Percentiles rank a stretch among this genome's conserved stretches.
Evolutionary conservation across 1,140 invertebrate species (phyloP).

Genomic region (Drosophila subobscura): DNA sequence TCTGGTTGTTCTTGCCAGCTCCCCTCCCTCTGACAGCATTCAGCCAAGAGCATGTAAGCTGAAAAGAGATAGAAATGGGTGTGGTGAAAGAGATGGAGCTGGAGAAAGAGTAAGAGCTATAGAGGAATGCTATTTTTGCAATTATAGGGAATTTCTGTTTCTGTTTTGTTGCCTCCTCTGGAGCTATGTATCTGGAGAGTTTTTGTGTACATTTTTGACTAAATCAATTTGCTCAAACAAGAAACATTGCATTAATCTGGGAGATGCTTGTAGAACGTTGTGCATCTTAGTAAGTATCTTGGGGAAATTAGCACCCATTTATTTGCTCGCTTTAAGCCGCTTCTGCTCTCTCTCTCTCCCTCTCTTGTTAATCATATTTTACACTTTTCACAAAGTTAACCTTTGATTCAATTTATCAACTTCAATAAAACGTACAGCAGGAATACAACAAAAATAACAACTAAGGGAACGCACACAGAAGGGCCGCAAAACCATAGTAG

Average conservation of each 20-base stretch:
- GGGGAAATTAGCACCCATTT: conserved; percentile 36
- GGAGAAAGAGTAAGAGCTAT: not conserved
- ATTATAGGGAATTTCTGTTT: conserved; percentile 43
- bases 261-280: too few species aligned
- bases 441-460: conserved; percentile 17
- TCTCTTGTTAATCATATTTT: conserved; percentile 39
- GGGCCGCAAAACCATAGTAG: conserved; percentile 40
- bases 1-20: conserved; percentile 42
- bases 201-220: conserved; percentile 34
- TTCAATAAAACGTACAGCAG: conserved; percentile 52
- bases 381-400: conserved; percentile 64
- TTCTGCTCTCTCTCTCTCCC: not conserved
- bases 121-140: conserved; percentile 46
- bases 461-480: conserved; percentile 26
- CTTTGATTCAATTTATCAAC: conserved; percentile 72
- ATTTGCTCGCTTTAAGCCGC: conserved; percentile 32
- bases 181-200: conserved; percentile 15
- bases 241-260: too few species aligned
- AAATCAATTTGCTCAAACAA: conserved; percentile 32
- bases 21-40: conserved; percentile 34
- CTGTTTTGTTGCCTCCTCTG: conserved; percentile 35
- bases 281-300: not conserved
- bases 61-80: conserved; percentile 9
- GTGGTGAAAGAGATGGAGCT: conserved; percentile 1
- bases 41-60: conserved; percentile 16